Evolutionary conservation across 2,797 vertebrate species (phyloP), one percentile per base, ranked within the genome.

Genomic region (Prionace glauca): DNA sequence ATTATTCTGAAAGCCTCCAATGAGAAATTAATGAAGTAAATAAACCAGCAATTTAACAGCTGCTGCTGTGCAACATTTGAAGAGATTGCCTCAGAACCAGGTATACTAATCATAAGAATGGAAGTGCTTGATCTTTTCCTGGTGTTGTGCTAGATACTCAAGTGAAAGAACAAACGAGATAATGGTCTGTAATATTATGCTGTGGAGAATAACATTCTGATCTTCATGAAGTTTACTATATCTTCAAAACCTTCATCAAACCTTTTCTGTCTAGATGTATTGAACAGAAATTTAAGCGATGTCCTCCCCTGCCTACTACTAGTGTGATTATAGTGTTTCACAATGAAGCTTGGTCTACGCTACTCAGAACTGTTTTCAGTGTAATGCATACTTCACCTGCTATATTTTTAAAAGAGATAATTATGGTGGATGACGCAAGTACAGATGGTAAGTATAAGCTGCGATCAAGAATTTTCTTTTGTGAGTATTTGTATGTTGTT

Each of bases 271-370:
- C 95, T 97, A 99, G 99, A 98, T 99, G 99, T 96, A 99, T 99
- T 96, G 99, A 99, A 96, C 99, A 99, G 96, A 99, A 98, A 96
- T 99, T 99, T 97, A 99, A 98, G 96, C 98, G 99, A 90, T 99
- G 99, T 96, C 99, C 99, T 0, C 96, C 98, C 0, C 96, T 99
- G 96, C 98, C 98, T 95, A 99, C 98, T 96, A 99, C 99, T 96
- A 99, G 99, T 93, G 98, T 99, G 97, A 98, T 99, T 96, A 99
- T 99, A 94, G 99, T 99, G 96, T 99, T 99, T 97, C 99, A 99
- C 97, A 99, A 99, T 86, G 99, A 99, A 96, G 99, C 98, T 0
- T 99, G 99, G 99, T 99, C 98, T 96, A 99, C 99, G 0, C 97
- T 99, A 95, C 98, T 99, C 81, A 98, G 99, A 96, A 99, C 99